phyloP scores from a whole-genome alignment of 2,113 vertebrate species.

The Tyto alba region DNA sequence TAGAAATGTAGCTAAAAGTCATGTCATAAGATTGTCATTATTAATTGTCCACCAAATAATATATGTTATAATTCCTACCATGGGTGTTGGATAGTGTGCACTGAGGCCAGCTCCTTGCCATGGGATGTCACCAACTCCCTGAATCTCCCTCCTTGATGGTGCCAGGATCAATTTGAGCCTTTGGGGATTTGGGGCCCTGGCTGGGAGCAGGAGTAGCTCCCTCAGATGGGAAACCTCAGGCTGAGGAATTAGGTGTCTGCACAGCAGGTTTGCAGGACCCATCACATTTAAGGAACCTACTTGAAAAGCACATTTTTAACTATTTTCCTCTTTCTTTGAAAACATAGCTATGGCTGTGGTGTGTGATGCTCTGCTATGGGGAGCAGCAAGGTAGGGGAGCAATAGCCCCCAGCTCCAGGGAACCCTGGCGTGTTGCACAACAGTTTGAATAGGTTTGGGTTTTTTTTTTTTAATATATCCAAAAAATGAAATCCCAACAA shows the following conservation, averaged over 20 bases:
- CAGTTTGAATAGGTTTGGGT: too few species aligned
- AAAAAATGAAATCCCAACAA: neutral
- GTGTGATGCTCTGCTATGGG: fast-evolving
- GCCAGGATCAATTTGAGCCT: fast-evolving
- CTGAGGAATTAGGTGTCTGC: neutral
- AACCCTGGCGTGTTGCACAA: neutral
- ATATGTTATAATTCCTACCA: too few species aligned
- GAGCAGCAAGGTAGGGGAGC: neutral
- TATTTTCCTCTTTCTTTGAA: neutral
- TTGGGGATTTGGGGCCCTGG: neutral
- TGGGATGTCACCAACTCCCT: neutral
- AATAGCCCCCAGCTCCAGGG: neutral
- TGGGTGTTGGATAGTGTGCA: too few species aligned
- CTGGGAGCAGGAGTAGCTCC: neutral
- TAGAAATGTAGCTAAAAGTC: neutral
- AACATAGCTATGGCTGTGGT: neutral
- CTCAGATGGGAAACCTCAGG: neutral
- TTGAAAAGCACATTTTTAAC: neutral
- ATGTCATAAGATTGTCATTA: neutral
- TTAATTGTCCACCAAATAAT: too few species aligned
- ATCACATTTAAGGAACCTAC: neutral
- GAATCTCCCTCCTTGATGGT: neutral
- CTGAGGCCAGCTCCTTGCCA: neutral
- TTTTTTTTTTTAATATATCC: too few species aligned
- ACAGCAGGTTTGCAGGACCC: neutral